A percentile compares a stretch with the other conserved stretches of the same genome.
Conservation (phyloP, 2,797 vertebrate genomes). For the Enteromius paludinosus region DNA sequence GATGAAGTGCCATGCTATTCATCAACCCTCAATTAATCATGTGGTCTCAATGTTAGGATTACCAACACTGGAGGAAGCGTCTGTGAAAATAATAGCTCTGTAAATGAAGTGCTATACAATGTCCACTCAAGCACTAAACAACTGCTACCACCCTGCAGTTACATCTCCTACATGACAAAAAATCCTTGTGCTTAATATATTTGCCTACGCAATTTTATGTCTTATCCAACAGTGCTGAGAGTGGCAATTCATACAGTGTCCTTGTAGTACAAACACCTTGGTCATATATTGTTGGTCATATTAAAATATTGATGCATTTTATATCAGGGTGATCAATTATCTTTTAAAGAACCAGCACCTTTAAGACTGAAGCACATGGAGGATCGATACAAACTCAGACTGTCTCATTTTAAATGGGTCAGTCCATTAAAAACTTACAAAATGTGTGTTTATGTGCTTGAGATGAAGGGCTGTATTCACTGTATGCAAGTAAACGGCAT, state of each 20-base stretch:
- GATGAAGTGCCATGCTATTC: constrained; percentile 56
- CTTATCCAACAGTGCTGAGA: not conserved
- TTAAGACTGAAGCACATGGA: constrained; percentile 5
- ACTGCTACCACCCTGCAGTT: not conserved
- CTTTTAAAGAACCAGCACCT: constrained; percentile 4
- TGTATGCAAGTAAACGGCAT: not conserved
- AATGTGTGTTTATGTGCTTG: constrained; percentile 11
- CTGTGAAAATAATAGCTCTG: constrained; percentile 47
- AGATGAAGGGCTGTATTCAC: not conserved
- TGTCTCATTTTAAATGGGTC: constrained; percentile 8
- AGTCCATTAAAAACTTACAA: not conserved
- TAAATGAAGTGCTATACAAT: constrained; percentile 30
- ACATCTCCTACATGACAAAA: constrained; percentile 1
- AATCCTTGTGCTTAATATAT: not conserved
- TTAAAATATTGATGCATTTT: not conserved
- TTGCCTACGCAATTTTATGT: not conserved
- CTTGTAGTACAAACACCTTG: not conserved
- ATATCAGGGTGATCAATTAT: constrained; percentile 8
- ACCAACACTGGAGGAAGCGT: constrained; percentile 26
- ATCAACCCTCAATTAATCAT: constrained; percentile 56
- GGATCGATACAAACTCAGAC: constrained; percentile 21
- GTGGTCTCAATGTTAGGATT: constrained; percentile 48
- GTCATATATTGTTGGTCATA: not conserved
- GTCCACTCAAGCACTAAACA: not conserved
- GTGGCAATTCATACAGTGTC: not conserved